Conservation (phyloP, 2,888 invertebrate genomes). For the Ashinkailepas kermadecensis region DNA sequence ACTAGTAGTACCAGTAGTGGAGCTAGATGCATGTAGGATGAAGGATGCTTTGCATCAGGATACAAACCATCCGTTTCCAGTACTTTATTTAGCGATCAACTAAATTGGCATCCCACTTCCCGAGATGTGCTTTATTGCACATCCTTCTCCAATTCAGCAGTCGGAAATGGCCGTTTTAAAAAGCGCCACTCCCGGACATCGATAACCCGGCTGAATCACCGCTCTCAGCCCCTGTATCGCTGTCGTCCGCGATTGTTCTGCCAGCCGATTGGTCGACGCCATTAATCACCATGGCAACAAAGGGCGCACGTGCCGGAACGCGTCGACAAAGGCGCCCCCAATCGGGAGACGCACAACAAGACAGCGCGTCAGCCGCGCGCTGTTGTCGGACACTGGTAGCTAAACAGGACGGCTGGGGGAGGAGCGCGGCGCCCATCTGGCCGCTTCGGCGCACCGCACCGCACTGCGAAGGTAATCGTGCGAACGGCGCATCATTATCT, state of each 20-base stretch:
- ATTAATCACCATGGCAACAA: constrained; percentile 23
- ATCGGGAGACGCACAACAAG: constrained; percentile 15
- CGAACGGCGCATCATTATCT: constrained; percentile 2
- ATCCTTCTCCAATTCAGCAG: neutral
- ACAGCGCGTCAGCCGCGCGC: neutral
- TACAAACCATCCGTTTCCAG: too few species aligned
- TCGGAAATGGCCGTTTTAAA: constrained; percentile 10
- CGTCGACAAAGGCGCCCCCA: neutral
- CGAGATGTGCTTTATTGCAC: neutral
- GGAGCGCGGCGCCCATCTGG: neutral
- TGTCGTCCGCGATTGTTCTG: neutral
- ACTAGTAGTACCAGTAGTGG: too few species aligned
- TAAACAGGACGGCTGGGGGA: neutral
- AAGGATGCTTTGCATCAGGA: too few species aligned
- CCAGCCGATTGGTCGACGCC: constrained; percentile 3
- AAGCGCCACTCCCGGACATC: neutral
- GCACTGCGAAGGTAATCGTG: neutral
- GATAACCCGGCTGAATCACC: neutral
- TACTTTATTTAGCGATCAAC: too few species aligned
- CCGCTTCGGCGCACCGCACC: neutral
- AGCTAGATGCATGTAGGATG: too few species aligned
- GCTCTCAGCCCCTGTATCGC: constrained; percentile 12
- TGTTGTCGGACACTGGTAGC: constrained; percentile 10
- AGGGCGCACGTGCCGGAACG: constrained; percentile 19
- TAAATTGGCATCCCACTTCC: neutral